Conservation (phyloP, 1,140 invertebrate genomes). For the Ridgeia piscesae region DNA sequence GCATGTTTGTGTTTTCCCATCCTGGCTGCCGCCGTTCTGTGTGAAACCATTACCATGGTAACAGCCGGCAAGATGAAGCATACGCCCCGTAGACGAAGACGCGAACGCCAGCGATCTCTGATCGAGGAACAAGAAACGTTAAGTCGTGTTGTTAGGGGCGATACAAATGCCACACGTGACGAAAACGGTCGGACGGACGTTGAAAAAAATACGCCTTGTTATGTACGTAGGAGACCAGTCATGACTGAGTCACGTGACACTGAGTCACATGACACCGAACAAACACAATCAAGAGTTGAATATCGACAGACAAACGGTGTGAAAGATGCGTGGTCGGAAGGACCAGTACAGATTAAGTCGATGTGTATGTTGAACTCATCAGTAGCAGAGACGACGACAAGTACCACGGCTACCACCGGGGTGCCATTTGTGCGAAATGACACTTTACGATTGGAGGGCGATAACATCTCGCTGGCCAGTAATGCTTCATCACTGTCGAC, state of each 20-base stretch:
- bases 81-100: constrained; percentile 69
- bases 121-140: constrained; percentile 70
- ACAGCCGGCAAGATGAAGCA: constrained; percentile 25
- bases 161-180: not conserved
- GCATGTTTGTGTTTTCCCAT: not conserved
- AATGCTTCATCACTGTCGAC: not conserved
- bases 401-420: not conserved
- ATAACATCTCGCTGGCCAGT: not conserved
- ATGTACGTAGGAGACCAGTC: not conserved
- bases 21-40: not conserved
- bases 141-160: not conserved
- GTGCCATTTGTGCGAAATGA: not conserved
- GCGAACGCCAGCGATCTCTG: constrained; percentile 77
- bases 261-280: not conserved
- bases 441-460: not conserved
- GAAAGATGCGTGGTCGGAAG: not conserved
- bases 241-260: not conserved
- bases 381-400: not conserved
- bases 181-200: too few relatives aligned
- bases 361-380: not conserved
- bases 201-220: not conserved
- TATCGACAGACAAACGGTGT: not conserved
- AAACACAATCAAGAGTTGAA: not conserved
- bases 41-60: not conserved
- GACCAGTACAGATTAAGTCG: not conserved